Conservation (phyloP, 2,113 vertebrate species). For the Maccullochella peelii region DNA sequence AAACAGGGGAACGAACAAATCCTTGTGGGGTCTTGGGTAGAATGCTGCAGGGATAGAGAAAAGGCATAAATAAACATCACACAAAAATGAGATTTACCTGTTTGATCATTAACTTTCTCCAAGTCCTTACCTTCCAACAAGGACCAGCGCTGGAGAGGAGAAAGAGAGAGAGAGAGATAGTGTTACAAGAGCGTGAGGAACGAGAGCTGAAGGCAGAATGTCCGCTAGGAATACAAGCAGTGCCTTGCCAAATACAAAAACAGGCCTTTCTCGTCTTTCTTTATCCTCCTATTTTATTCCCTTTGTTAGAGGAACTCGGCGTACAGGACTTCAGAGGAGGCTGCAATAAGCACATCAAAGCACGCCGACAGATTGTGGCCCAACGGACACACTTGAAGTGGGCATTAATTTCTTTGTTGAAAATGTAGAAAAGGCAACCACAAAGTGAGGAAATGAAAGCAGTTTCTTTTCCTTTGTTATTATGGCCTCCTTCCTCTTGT, state of each 20-base stretch:
- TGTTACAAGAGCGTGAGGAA: slow-evolving; percentile 59
- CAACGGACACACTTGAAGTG: slow-evolving; percentile 78
- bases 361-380: slow-evolving; percentile 79
- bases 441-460: slow-evolving; percentile 73
- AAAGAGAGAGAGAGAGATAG: slow-evolving; percentile 46
- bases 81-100: slow-evolving; percentile 75
- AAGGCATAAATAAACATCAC: slow-evolving; percentile 77
- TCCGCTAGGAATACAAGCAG: slow-evolving; percentile 80
- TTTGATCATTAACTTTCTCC: slow-evolving; percentile 78
- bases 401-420: slow-evolving; percentile 83
- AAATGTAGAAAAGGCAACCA: slow-evolving; percentile 72
- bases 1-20: slow-evolving; percentile 54
- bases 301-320: slow-evolving; percentile 80
- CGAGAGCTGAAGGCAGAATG: slow-evolving; percentile 75
- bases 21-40: slow-evolving; percentile 54
- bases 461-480: slow-evolving; percentile 60
- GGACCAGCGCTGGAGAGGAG: slow-evolving; percentile 44
- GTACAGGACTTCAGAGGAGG: slow-evolving; percentile 79
- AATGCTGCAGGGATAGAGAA: slow-evolving; percentile 58
- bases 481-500: slow-evolving; percentile 57
- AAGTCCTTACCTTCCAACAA: slow-evolving; percentile 61
- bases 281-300: slow-evolving; percentile 81
- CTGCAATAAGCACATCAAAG: slow-evolving; percentile 83
- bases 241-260: slow-evolving; percentile 81
- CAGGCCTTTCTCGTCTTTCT: slow-evolving; percentile 76